A percentile compares a stretch with the other conserved stretches of the same genome.
These are phyloP conservation scores for Copidosoma floridanum DNA, from an alignment of 1,140 invertebrate species.

Conservation along the genomic window DNA sequence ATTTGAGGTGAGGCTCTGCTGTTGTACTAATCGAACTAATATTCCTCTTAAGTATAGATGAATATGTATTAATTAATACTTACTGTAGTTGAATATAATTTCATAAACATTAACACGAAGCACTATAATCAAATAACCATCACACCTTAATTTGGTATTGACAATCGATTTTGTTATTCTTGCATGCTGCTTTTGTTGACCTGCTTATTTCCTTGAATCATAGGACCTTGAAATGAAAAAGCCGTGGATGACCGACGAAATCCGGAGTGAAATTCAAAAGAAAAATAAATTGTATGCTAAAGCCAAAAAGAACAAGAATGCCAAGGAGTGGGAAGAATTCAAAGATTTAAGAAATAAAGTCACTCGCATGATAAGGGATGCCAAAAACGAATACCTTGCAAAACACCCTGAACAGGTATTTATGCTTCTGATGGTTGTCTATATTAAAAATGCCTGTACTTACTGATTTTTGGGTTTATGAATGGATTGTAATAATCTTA, in stretches of 20 bases:
- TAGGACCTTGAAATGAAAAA: slow-evolving; percentile 55
- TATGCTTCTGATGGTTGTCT: no score
- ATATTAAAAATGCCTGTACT: no score
- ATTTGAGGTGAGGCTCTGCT: slow-evolving; percentile 42
- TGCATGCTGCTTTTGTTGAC: slow-evolving; percentile 19
- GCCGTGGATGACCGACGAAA: slow-evolving; percentile 60
- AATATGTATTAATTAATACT: no score
- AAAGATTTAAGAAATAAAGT: slow-evolving; percentile 59
- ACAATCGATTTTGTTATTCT: not conserved
- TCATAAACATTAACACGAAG: no score
- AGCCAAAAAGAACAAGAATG: slow-evolving; percentile 56
- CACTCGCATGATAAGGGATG: slow-evolving; percentile 57
- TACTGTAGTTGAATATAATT: no score
- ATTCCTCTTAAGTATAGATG: no score
- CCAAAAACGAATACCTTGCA: slow-evolving; percentile 57
- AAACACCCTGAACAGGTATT: slow-evolving; percentile 58
- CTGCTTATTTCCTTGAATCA: slow-evolving; percentile 28
- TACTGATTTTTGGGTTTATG: no score
- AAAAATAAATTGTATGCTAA: slow-evolving; percentile 58
- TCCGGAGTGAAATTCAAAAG: slow-evolving; percentile 59
- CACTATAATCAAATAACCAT: no score
- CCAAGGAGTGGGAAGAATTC: slow-evolving; percentile 58
- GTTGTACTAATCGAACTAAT: no score
- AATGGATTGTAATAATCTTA: no score
- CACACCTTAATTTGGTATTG: not conserved